Evolutionary conservation across 2,113 vertebrate species (phyloP).

Genomic region (Haemorhous mexicanus): DNA sequence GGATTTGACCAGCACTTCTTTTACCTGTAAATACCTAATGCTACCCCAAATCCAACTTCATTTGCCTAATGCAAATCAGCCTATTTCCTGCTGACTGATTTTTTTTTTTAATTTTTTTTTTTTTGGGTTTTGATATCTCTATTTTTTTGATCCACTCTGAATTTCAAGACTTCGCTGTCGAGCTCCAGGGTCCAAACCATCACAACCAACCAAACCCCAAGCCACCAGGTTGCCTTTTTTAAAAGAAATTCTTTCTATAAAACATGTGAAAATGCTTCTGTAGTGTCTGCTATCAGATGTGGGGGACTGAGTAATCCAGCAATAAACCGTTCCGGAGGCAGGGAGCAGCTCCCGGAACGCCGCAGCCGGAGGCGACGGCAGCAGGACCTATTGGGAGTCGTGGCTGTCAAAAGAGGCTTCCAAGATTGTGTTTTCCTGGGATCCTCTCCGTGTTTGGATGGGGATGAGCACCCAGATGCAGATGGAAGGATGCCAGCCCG

Average conservation of each 20-base stretch:
- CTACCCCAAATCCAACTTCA: slow-evolving; percentile 1
- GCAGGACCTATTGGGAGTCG: neutral
- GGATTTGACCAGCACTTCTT: slow-evolving; percentile 28
- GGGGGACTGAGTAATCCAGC: slow-evolving; percentile 27
- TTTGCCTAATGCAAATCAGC: neutral
- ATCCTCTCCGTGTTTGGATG: neutral
- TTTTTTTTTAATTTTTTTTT: neutral
- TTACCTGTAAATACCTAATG: slow-evolving; percentile 66
- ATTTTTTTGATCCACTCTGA: neutral
- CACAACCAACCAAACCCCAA: neutral
- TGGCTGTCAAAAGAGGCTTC: neutral
- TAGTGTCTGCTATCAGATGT: neutral
- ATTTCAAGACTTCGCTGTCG: slow-evolving; percentile 21
- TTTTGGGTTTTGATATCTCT: neutral
- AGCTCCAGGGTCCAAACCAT: slow-evolving; percentile 37
- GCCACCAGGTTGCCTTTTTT: slow-evolving; percentile 68
- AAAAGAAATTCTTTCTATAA: slow-evolving; percentile 27
- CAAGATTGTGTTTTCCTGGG: neutral
- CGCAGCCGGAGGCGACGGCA: neutral
- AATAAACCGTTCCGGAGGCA: slow-evolving; percentile 34
- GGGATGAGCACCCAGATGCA: neutral
- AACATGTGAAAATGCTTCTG: neutral
- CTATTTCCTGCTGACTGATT: slow-evolving; percentile 40
- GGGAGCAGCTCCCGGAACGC: neutral
- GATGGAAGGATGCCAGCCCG: neutral